Percentiles rank a stretch among this genome's conserved stretches.
phyloP scores from a whole-genome alignment of 2,888 invertebrate genomes.

The Tetropium fuscum region DNA sequence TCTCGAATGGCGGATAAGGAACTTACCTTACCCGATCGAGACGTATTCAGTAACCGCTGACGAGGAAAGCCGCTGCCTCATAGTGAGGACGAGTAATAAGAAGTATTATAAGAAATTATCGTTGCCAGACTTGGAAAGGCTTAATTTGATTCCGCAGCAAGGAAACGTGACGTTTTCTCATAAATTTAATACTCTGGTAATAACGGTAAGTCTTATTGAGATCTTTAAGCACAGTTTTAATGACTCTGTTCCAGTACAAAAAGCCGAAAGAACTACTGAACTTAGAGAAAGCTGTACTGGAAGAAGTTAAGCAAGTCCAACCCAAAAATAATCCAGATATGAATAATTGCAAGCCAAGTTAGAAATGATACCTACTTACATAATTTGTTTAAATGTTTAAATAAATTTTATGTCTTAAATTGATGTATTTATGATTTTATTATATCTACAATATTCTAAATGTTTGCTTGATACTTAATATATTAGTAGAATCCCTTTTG shows the following conservation, averaged over 20 bases:
- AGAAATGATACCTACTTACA: too few species aligned
- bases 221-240: background rate
- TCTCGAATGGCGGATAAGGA: conserved; percentile 86
- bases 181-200: conserved; percentile 82
- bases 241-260: conserved; percentile 73
- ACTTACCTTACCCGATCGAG: conserved; percentile 79
- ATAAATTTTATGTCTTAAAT: too few species aligned
- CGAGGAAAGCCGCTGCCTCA: conserved; percentile 72
- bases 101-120: conserved; percentile 82
- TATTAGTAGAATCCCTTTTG: too few species aligned
- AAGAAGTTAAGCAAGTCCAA: conserved; percentile 59
- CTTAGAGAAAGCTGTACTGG: conserved; percentile 74
- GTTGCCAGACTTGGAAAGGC: conserved; percentile 78
- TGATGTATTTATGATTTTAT: too few species aligned
- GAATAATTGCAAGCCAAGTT: conserved; percentile 62
- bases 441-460: too few species aligned
- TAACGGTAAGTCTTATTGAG: conserved; percentile 68
- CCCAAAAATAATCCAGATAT: conserved; percentile 54
- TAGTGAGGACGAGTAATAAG: conserved; percentile 82
- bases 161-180: conserved; percentile 76
- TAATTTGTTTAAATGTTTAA: too few species aligned
- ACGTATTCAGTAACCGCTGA: conserved; percentile 78
- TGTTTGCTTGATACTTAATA: too few species aligned
- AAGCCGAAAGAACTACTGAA: conserved; percentile 79
- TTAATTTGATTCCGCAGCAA: conserved; percentile 73